Evolutionary conservation across 2,888 invertebrate genomes (phyloP), one percentile per base, ranked within the genome.

Genomic region (Cerastoderma edule): DNA sequence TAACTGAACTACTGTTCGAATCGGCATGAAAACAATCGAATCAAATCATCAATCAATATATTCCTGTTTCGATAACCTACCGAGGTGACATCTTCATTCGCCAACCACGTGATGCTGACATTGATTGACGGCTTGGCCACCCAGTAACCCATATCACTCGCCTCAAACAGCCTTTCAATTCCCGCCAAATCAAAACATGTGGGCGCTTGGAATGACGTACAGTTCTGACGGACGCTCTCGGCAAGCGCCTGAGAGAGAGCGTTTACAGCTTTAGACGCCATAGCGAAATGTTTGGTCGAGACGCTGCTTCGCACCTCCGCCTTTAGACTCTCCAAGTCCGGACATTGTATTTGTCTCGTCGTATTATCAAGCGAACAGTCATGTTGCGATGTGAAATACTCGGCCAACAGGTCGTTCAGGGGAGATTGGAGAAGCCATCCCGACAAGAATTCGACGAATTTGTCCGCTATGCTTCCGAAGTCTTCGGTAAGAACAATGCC

Each of bases 321-420:
- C 6, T 22, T n/a, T 46, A 74, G 54, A 8, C 57, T 64, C 27
- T 65, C 65, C 22, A 50, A 53, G 27, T 57, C 48, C 32, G 48
- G 30, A 32, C 69, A 69, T 8, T 13, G 4, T 2, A 60, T 2
- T 39, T 0, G 22, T 24, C 16, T 39, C 22, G 56, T 24, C 24
- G 71, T 65, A 13, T 33, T 30, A 56, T 72, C 67, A 22, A 63
- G 48, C n/a, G 69, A 46, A 48, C 79, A 79, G 39, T 72, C 70
- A 44, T 68, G 64, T 16, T 53, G 69, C 22, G 65, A 33, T 8
- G 67, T n/a, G 44, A 54, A 75, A 44, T 75, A 79, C 10, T 65
- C 53, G 32, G 33, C 28, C 8, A 60, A 39, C 3, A 75, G 10
- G 22, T 27, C 60, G 32, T 35, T 16, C 16, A 67, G 54, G 33